Evolutionary conservation across 2,888 invertebrate species (phyloP), one percentile per base, ranked within the genome.

Genomic region (Heliconius ethilla): DNA sequence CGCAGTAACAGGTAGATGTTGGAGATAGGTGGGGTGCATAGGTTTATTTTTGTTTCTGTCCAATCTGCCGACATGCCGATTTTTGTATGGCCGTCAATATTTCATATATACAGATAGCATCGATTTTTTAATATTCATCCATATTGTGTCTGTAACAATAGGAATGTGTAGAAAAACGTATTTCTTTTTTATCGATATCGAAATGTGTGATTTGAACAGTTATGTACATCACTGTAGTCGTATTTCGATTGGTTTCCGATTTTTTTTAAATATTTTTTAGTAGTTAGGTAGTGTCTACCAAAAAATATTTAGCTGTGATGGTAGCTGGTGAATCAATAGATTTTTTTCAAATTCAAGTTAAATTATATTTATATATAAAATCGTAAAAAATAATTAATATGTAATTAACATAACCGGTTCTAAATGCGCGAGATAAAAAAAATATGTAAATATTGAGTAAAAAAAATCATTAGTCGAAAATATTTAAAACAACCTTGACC

Each of bases 21-120:
- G 81, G 82, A 83, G 85, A 86, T 88, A 87, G 82, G 85, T 85
- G 85, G 3, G 27, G 27, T 27, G 27, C 2, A 27, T 29, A 3
- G 3, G 86, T 89, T 89, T 85, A 87, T 87, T 86, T 87, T 90
- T 89, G 88, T 87, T 85, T 86, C 85, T 86, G 80, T 80, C 78
- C 80, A 81, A 63, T 79, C 78, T 45, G 63, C 63, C 80, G 85
- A 89, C 87, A 89, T 87, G 90, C 89, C 90, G 91, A 90, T 88
- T 88, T 89, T 86, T 85, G 86, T 86, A 83, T 82, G 84, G 82
- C 85, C 85, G 85, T 87, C 89, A 85, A 92, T 92, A 88, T 90
- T 89, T 92, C 89, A 89, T 86, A 84, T 75, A 80, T 86, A 84
- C 74, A 80, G 86, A 87, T 86, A 83, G 83, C 88, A 90, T 90